Evolutionary conservation across 2,797 vertebrate genomes (phyloP).

Genomic region (Galagoides demidoff): DNA sequence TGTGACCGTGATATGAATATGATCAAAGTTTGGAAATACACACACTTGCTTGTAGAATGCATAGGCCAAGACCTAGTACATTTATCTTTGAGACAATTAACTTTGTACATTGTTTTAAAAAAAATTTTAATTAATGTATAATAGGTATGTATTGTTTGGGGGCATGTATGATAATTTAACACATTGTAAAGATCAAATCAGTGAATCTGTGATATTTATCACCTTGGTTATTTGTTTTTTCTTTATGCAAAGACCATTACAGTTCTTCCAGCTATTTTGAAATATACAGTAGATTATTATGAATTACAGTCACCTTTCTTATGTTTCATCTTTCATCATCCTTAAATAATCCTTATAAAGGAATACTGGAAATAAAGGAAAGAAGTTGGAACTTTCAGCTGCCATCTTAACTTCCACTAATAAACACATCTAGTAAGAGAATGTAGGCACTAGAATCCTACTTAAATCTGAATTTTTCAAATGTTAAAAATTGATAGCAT

Average conservation of each 20-base stretch:
- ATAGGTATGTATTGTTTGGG: background rate
- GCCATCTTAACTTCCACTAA: background rate
- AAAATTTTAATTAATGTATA: background rate
- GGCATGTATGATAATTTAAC: background rate
- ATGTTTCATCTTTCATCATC: background rate
- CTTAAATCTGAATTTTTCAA: background rate
- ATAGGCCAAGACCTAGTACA: background rate
- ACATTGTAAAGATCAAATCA: background rate
- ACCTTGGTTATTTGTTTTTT: background rate
- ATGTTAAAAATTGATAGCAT: background rate
- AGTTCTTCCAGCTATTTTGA: background rate
- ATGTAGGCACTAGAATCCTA: background rate
- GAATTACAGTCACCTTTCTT: background rate
- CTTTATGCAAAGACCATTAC: background rate
- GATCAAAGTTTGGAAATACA: background rate
- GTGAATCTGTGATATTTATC: background rate
- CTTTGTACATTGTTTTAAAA: background rate
- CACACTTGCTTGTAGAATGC: background rate
- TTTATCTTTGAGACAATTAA: background rate
- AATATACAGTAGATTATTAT: background rate
- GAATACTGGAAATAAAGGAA: background rate
- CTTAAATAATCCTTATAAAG: background rate
- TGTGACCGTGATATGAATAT: background rate
- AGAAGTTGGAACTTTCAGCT: background rate
- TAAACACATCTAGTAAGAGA: conserved; percentile 22